phyloP scores from a whole-genome alignment of 1,140 invertebrate species.

The Drosophila subobscura region DNA sequence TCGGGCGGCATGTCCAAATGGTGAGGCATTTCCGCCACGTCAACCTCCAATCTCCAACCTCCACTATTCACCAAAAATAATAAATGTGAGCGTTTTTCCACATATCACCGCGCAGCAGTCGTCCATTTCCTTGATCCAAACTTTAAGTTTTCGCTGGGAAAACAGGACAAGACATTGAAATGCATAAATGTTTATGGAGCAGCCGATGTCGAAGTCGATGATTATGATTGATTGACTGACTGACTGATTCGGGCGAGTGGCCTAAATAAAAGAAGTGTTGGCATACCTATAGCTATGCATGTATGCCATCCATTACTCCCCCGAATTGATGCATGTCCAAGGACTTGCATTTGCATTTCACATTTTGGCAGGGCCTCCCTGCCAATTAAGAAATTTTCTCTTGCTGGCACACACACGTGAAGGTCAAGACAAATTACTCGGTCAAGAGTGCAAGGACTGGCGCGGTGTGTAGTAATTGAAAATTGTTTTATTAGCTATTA shows the following conservation, averaged over 20 bases:
- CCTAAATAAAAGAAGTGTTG: conserved; percentile 46
- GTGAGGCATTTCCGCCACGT: conserved; percentile 62
- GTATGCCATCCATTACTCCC: conserved; percentile 18
- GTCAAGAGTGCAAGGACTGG: conserved; percentile 41
- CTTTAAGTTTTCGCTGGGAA: conserved; percentile 2
- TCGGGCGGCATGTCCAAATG: conserved; percentile 24
- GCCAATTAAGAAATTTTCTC: conserved; percentile 56
- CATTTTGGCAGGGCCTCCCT: conserved; percentile 28
- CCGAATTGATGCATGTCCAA: conserved; percentile 23
- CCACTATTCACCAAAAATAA: conserved; percentile 43
- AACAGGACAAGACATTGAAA: conserved; percentile 50
- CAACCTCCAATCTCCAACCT: conserved; percentile 50
- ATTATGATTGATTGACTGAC: conserved; percentile 46
- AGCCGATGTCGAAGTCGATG: conserved; percentile 12
- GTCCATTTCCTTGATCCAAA: conserved; percentile 33
- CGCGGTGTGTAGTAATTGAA: conserved; percentile 55
- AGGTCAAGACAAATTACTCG: conserved; percentile 69
- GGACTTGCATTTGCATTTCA: conserved; percentile 58
- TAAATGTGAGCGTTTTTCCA: conserved; percentile 25
- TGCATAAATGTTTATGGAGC: conserved; percentile 29
- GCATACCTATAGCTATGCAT: conserved; percentile 50
- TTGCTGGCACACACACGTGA: conserved; percentile 56
- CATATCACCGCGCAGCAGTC: conserved; percentile 42
- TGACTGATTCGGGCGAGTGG: conserved; percentile 50
- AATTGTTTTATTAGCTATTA: conserved; percentile 78